Evolutionary conservation across 64 coral and sea anemone genomes (phyloP).

Genomic region (Trachythela sp.): DNA sequence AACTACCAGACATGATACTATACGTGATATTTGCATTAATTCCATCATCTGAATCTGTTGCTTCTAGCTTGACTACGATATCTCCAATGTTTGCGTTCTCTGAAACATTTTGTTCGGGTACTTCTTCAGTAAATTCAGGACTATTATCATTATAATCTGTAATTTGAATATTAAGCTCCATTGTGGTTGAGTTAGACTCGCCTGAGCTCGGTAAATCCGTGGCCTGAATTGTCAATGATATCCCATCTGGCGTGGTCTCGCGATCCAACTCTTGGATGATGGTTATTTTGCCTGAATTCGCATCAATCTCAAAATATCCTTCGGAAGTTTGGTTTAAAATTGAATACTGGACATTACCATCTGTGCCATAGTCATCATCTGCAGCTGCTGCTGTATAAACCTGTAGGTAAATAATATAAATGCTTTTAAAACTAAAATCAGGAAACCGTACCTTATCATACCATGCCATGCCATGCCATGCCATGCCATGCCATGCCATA

Average conservation of each 20-base stretch:
- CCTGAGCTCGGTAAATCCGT: neutral
- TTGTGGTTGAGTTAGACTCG: neutral
- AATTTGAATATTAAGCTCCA: neutral
- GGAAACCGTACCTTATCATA: too few species aligned
- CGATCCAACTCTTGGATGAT: neutral
- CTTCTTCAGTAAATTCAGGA: neutral
- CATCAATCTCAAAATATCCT: conserved; percentile 46
- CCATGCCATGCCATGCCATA: too few species aligned
- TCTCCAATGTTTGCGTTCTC: neutral
- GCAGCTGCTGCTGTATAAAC: conserved; percentile 61
- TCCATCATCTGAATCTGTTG: conserved; percentile 66
- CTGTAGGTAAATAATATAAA: neutral
- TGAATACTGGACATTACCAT: conserved; percentile 49
- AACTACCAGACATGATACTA: conserved; percentile 58
- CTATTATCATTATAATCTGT: neutral
- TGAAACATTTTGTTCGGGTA: neutral
- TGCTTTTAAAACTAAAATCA: too few species aligned
- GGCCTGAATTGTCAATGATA: neutral
- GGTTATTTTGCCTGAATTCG: conserved; percentile 38
- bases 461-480: too few species aligned
- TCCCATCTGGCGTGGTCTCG: neutral
- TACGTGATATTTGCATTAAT: conserved; percentile 57
- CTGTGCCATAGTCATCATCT: conserved; percentile 59
- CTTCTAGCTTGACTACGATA: conserved; percentile 48
- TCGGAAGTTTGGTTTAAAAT: conserved; percentile 40